Base-by-base conservation (phyloP, 2,113 vertebrate genomes). In the Salvelinus sp. region DNA sequence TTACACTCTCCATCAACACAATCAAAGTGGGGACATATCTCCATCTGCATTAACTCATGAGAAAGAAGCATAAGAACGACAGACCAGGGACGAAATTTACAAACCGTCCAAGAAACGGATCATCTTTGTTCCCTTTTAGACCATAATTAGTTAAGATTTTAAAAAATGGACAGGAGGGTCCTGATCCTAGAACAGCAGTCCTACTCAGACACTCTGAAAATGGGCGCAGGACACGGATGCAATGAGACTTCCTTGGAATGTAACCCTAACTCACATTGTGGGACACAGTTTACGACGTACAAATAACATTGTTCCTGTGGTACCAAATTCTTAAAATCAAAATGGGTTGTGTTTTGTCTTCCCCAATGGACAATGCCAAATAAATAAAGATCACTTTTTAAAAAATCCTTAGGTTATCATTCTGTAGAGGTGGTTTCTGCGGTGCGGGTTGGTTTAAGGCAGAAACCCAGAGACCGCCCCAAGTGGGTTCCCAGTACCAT, bases 381-480 rank as follows among this genome's bases (percentile, higher is more conserved):
- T 54, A 54, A 54, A 16, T 18, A 54, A 16, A 16, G 3, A 4
- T 5, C 50, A 18, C 38, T 44, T 44, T 25, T 25, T 25, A 1
- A 2, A 44, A 44, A 44, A 74, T 65, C 70, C 74, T 81, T 70
- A 63, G 2, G 2, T 20, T 14, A 38, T 10, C 16, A 20, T 38
- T 68, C 66, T 18, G 28, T 22, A 27, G 16, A 33, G 28, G 14
- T 60, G 64, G 58, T 33, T 25, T 67, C 70, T 82, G 77, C 58
- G 60, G 54, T 77, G 20, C 70, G 33, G 68, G 70, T 72, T 14
- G 66, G 33, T 70, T 54, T 72, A 85, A 87, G 82, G 81, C 86
- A 83, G 84, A 74, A 86, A 72, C 79, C 64, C 66, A 65, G 48
- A 86, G 27, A 63, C 50, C 86, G 68, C 69, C 44, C 23, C 68